phyloP scores from a whole-genome alignment of 2,888 invertebrate species.

The Didymodactylos carnosus region DNA sequence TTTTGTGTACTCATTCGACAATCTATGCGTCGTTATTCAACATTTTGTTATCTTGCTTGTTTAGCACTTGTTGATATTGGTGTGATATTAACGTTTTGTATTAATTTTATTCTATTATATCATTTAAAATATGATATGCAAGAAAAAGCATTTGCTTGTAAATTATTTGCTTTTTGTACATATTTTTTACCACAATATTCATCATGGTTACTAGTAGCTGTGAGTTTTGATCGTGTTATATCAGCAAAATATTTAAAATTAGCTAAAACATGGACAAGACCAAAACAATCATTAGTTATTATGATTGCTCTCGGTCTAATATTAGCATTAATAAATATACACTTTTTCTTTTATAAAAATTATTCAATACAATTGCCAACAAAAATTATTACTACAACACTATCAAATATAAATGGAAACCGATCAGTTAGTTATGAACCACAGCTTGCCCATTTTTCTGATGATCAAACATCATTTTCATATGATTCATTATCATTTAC shows the following conservation, averaged over 20 bases:
- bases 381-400: neutral
- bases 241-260: neutral
- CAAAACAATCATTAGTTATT: neutral
- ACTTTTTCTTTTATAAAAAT: slow-evolving; percentile 12
- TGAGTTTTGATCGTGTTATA: slow-evolving; percentile 13
- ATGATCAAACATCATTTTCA: neutral
- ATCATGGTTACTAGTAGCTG: slow-evolving; percentile 12
- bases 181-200: slow-evolving; percentile 14
- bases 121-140: slow-evolving; percentile 5
- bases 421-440: neutral
- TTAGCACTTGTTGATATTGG: slow-evolving; percentile 6
- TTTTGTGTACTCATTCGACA: slow-evolving; percentile 4
- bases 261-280: slow-evolving; percentile 3
- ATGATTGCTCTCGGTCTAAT: neutral
- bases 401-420: neutral
- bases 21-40: slow-evolving; percentile 5
- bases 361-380: neutral
- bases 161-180: slow-evolving; percentile 10
- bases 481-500: neutral
- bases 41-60: slow-evolving; percentile 12
- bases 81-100: slow-evolving; percentile 5
- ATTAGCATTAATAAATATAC: slow-evolving; percentile 1
- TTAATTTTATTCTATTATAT: slow-evolving; percentile 5
- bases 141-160: neutral
- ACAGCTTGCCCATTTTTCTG: neutral